phyloP scores from a whole-genome alignment of 2,797 vertebrate genomes.

The Staurois parvus region DNA sequence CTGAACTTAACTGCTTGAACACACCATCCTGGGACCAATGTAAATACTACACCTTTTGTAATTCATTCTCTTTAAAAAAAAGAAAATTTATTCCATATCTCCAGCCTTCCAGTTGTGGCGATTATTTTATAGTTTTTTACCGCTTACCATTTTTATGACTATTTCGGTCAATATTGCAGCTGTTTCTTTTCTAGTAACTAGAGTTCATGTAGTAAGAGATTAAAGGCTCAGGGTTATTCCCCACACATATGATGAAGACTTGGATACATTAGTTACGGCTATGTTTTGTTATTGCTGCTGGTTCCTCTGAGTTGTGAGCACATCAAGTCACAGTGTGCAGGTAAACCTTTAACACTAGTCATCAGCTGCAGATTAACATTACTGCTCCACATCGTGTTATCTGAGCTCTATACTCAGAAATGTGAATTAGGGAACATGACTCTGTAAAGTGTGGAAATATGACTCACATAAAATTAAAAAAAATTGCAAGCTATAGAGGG shows the following conservation, averaged over 20 bases:
- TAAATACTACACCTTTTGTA: too few species aligned
- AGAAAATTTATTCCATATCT: too few species aligned
- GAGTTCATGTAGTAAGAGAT: constrained; percentile 26
- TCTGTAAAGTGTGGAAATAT: neutral
- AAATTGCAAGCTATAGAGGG: too few species aligned
- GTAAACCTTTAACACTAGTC: constrained; percentile 5
- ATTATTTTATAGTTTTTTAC: constrained; percentile 22
- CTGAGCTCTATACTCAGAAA: neutral
- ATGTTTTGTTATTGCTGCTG: neutral
- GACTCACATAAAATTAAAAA: too few species aligned
- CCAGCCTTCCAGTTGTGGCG: too few species aligned
- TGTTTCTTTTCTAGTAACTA: constrained; percentile 44
- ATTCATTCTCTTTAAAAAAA: too few species aligned
- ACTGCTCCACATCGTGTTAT: neutral
- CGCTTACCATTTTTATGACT: neutral
- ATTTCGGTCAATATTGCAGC: constrained; percentile 40
- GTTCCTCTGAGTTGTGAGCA: neutral
- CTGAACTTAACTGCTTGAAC: too few species aligned
- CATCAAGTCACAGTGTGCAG: neutral
- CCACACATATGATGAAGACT: neutral
- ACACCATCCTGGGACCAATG: too few species aligned
- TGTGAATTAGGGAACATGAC: neutral
- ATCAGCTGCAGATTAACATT: constrained; percentile 4
- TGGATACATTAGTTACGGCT: constrained; percentile 33
- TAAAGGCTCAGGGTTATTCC: neutral